phyloP scores from a whole-genome alignment of 2,888 invertebrate genomes.

The Cinara cedri region DNA sequence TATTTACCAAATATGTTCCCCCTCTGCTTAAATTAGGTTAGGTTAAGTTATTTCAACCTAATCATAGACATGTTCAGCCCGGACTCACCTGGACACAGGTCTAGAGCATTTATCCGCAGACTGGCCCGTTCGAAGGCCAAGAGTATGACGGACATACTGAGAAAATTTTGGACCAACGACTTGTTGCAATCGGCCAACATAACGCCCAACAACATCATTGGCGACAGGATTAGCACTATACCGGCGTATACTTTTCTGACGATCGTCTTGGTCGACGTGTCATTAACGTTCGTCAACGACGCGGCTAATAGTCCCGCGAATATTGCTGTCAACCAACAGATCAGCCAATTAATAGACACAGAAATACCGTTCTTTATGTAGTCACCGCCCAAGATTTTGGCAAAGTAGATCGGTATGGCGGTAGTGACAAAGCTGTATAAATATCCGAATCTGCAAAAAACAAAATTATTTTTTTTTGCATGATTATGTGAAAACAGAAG shows the following conservation, averaged over 20 bases:
- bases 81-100: conserved; percentile 30
- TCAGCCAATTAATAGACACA: not conserved
- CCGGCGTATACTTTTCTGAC: conserved; percentile 10
- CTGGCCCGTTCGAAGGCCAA: conserved; percentile 35
- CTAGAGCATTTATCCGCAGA: conserved; percentile 38
- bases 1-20: no score
- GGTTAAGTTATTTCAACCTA: no score
- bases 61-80: no score
- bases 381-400: conserved; percentile 15
- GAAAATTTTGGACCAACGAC: not conserved
- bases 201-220: conserved; percentile 30
- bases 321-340: conserved; percentile 18
- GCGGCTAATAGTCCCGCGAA: not conserved
- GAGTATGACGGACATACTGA: not conserved
- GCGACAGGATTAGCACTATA: conserved; percentile 7
- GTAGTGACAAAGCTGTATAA: conserved; percentile 26
- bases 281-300: not conserved
- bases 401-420: not conserved
- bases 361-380: not conserved
- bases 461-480: not conserved
- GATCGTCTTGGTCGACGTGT: not conserved
- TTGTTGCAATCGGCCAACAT: not conserved
- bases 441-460: conserved; percentile 19
- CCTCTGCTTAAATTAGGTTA: no score
- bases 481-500: no score